A percentile compares a stretch with the other conserved stretches of the same genome.
Evolutionary conservation across 2,888 invertebrate genomes (phyloP).

Genomic region (Atethmia centrago): DNA sequence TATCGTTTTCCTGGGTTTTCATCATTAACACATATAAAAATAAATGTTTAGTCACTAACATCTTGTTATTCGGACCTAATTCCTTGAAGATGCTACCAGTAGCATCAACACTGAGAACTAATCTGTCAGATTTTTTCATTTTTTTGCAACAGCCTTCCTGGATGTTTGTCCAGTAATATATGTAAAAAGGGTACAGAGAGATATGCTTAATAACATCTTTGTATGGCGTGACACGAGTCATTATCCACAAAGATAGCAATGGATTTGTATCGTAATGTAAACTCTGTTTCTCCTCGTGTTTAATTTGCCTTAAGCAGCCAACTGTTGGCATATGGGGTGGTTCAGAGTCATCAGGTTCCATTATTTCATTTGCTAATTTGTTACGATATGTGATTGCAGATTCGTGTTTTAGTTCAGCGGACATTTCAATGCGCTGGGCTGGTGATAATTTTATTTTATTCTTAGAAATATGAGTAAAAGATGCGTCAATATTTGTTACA

Average conservation of each 20-base stretch:
- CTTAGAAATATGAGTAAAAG: not conserved
- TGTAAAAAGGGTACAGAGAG: slow-evolving; percentile 3
- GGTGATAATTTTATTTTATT: not conserved
- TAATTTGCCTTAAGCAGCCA: slow-evolving; percentile 7
- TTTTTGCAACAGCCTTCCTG: slow-evolving; percentile 1
- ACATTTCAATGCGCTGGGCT: not conserved
- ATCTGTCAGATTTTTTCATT: slow-evolving; percentile 11
- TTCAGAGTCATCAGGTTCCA: not conserved
- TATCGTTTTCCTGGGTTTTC: slow-evolving; percentile 5
- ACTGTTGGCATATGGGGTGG: slow-evolving; percentile 1
- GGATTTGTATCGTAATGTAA: slow-evolving; percentile 8
- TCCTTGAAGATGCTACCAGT: not conserved
- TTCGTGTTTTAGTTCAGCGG: not conserved
- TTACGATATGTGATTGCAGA: slow-evolving; percentile 4
- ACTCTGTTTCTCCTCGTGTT: slow-evolving; percentile 2
- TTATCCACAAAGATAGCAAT: slow-evolving; percentile 3
- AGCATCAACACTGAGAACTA: slow-evolving; percentile 20
- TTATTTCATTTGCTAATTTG: slow-evolving; percentile 4
- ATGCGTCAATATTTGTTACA: not conserved
- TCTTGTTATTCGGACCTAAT: slow-evolving; percentile 18
- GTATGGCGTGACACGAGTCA: slow-evolving; percentile 5
- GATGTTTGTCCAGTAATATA: not conserved
- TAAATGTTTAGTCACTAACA: slow-evolving; percentile 27
- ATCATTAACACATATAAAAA: slow-evolving; percentile 32
- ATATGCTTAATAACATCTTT: not conserved